Base-by-base conservation (phyloP, 1,140 invertebrate genomes). In the Magallana gigas region DNA sequence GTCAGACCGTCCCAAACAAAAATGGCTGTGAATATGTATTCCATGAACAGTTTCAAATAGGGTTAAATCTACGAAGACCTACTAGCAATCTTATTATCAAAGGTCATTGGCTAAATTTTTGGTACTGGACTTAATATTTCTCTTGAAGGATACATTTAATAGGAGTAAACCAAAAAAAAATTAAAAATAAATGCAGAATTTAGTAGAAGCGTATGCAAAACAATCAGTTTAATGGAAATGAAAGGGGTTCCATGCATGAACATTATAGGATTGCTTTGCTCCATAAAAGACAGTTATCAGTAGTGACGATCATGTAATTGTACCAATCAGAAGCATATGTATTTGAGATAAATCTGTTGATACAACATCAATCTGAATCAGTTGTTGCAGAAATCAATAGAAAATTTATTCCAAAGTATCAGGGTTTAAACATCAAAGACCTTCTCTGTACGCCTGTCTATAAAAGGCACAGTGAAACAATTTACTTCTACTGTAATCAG, bases 211-310 rank as follows among this genome's bases (percentile, higher is more conserved):
- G 36, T 48, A 48, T 5, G 5, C 23, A 76, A 12, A 36, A 48
- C 68, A 76, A 76, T 76, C 68, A 12, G 68, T 76, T 48, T 76
- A 64, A 76, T 76, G 23, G 18, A 76, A 76, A 76, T 76, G 23
- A 29, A 48, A 29, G 68, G 23, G 60, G 68, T 36, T 11, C 68
- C 68, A 76, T 76, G 68, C 23, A 29, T 76, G 68, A 11, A 76
- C 68, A 76, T 76, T 76, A 76, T 29, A 76, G 68, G 68, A 76
- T 76, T 2, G 23, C 68, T 76, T 36, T 48, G 68, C 36, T 29
- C 23, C 23, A 29, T 76, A 29, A 76, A 76, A 29, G 68, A 76
- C 18, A 29, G 68, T 76, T 76, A 76, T 76, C 68, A 12, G 14
- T 23, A 29, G 68, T 8, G 18, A 11, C 23, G 23, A 76, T 76